These are phyloP conservation scores for Chaetogeoica ovagalla DNA, from an alignment of 2,888 invertebrate genomes.

Conservation along the genomic window DNA sequence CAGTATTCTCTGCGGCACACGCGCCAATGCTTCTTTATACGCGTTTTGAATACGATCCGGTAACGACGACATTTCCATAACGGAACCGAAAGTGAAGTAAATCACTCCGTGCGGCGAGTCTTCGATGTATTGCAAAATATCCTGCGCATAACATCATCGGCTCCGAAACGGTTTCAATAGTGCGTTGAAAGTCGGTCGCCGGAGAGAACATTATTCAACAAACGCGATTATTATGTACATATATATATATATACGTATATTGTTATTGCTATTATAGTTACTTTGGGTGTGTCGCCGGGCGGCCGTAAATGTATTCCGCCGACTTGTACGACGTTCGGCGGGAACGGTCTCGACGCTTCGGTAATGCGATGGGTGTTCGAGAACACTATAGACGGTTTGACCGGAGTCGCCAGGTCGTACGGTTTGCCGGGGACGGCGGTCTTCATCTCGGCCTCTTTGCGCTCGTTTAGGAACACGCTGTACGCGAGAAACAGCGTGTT, in stretches of 20 bases:
- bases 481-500: not conserved
- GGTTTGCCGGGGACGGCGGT: not conserved
- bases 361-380: not conserved
- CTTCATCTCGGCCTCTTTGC: not conserved
- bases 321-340: not conserved
- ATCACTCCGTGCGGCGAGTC: constrained; percentile 22
- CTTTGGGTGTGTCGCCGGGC: not conserved
- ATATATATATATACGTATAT: too few relatives aligned
- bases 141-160: not conserved
- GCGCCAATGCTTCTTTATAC: not conserved
- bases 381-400: constrained; percentile 14
- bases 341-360: not conserved
- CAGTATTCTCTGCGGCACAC: constrained; percentile 11
- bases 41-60: not conserved
- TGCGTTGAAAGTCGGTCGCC: too few relatives aligned
- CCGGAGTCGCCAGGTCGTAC: not conserved
- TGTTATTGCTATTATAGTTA: not conserved
- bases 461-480: not conserved
- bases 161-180: too few relatives aligned
- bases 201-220: too few relatives aligned
- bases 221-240: too few relatives aligned
- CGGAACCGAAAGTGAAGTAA: constrained; percentile 29
- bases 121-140: constrained; percentile 18
- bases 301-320: not conserved
- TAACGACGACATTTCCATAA: constrained; percentile 1